Evolutionary conservation across 2,797 vertebrate genomes (phyloP).

Genomic region (Melanotaenia maccullochi): DNA sequence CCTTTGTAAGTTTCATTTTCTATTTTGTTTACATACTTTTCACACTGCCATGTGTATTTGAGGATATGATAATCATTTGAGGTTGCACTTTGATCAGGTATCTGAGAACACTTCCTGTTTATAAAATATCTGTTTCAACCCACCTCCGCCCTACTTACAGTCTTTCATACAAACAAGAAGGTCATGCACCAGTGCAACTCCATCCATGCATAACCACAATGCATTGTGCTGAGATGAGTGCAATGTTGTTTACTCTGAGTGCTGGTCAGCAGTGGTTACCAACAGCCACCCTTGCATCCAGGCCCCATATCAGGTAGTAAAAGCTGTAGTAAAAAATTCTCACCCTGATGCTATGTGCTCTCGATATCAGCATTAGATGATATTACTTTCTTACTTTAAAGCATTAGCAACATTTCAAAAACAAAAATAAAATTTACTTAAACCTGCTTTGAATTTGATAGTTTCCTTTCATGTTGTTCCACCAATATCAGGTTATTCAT

Average conservation of each 20-base stretch:
- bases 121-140: background rate
- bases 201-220: constrained; percentile 24
- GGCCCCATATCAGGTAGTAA: constrained; percentile 8
- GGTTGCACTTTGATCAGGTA: background rate
- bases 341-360: constrained; percentile 13
- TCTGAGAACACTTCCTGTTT: constrained; percentile 2
- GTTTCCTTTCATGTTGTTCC: background rate
- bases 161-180: constrained; percentile 6
- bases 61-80: constrained; percentile 7
- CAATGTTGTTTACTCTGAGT: constrained; percentile 42
- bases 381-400: background rate
- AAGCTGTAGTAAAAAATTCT: constrained; percentile 9
- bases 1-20: constrained; percentile 4
- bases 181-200: constrained; percentile 20
- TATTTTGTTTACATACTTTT: background rate
- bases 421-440: background rate
- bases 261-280: constrained; percentile 41
- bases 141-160: background rate
- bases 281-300: constrained; percentile 9
- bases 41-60: background rate
- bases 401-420: background rate
- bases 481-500: background rate
- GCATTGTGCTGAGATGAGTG: constrained; percentile 22
- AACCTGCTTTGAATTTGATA: background rate
- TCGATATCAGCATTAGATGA: constrained; percentile 2